Conservation (phyloP, 2,113 vertebrate genomes). For the Mus spicilegus region DNA sequence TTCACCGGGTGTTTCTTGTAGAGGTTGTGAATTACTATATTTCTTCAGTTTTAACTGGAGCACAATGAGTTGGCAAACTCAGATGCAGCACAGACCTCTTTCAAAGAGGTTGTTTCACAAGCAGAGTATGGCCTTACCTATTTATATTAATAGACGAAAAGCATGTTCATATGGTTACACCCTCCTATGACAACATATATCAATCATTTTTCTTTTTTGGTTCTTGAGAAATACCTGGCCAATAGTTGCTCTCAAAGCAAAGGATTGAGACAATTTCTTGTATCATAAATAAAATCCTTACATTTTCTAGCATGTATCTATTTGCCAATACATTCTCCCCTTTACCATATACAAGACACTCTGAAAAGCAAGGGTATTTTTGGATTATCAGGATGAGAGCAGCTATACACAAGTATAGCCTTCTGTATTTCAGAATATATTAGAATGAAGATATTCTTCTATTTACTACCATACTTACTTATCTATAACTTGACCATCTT, state of each 20-base stretch:
- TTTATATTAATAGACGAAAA: slow-evolving; percentile 53
- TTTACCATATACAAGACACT: slow-evolving; percentile 42
- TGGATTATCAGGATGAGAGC: background rate
- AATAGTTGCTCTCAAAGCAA: slow-evolving; percentile 49
- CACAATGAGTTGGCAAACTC: background rate
- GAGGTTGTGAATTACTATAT: slow-evolving; percentile 60
- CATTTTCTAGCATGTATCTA: background rate
- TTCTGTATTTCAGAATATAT: background rate
- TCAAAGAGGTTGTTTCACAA: background rate
- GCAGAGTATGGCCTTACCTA: slow-evolving; percentile 40
- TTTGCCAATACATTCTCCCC: background rate
- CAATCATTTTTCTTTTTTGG: background rate
- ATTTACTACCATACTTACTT: background rate
- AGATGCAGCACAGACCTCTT: background rate
- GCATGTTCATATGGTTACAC: background rate
- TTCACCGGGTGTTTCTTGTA: slow-evolving; percentile 46
- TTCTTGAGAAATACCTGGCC: slow-evolving; percentile 38
- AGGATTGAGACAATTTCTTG: slow-evolving; percentile 55
- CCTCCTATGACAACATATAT: background rate
- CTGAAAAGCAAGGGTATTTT: slow-evolving; percentile 42
- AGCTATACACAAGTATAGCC: background rate
- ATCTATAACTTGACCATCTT: background rate
- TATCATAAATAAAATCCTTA: background rate
- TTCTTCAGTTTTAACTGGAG: slow-evolving; percentile 48
- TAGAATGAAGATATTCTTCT: background rate